Base-by-base conservation (phyloP, 2,113 vertebrate species). In the Lota lota region DNA sequence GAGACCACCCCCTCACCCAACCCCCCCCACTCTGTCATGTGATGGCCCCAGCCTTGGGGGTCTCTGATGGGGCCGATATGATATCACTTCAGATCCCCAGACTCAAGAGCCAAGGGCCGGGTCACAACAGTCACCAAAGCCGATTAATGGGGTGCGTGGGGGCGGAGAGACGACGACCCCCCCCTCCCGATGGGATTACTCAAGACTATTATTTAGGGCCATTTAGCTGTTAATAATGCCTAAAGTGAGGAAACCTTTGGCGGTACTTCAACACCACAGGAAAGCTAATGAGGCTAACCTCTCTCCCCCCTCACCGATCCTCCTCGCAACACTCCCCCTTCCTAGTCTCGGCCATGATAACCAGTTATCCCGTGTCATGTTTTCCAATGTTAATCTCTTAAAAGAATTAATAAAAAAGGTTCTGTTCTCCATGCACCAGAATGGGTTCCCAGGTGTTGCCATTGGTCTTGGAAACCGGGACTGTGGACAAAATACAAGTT, bases 221-320 rank as follows among this genome's bases (percentile, higher is more conserved):
- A 89, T 89, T 92, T 92, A 92, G 72, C 84, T 84, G 86, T 87
- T 85, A 90, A 88, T 84, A 83, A 88, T 90, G 89, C 88, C 84
- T 82, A 83, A 91, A 86, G 88, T 77, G 19, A 88, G 78, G 66
- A 75, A 83, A 85, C 66, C 74, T 88, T 72, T 88, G 40, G 76
- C 73, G 79, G 85, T 88, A 89, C 90, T 85, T 83, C 70, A 79
- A 79, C 54, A 58, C 90, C 87, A 86, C 88, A 81, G 74, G 79
- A 71, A 24, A 51, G 65, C 58, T 93, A 92, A 93, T 92, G 85
- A 93, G 88, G 61, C 65, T 76, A 84, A 79, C 60, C 66, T 50
- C 62, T 2, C 68, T 50, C 61, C 12, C 16, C 53, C 16, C 53
- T 16, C 53, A 11, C 40, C 11, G 12, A 47, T 47, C 40, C 40